These are phyloP conservation scores for Tyrophagus putrescentiae DNA, from an alignment of 1,140 invertebrate species.

Conservation along the genomic window DNA sequence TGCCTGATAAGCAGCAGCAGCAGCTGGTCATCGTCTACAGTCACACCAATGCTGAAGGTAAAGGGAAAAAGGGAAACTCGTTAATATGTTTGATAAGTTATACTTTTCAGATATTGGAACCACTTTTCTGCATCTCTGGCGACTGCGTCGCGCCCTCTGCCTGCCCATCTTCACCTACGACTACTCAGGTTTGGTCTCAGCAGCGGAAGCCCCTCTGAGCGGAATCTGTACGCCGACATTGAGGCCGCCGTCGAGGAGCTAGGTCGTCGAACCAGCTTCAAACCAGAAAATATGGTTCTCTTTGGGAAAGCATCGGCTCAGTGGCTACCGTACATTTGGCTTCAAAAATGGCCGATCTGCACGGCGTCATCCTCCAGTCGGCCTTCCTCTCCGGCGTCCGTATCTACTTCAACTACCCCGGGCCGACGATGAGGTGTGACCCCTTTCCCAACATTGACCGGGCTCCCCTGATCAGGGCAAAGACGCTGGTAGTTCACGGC, in stretches of 20 bases:
- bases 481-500: slow-evolving; percentile 95
- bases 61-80: slow-evolving; percentile 38
- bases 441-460: slow-evolving; percentile 89
- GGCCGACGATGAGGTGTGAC: slow-evolving; percentile 66
- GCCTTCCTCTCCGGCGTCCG: slow-evolving; percentile 41
- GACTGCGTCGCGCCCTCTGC: slow-evolving; percentile 37
- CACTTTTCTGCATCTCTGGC: background rate
- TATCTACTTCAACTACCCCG: slow-evolving; percentile 68
- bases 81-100: slow-evolving; percentile 24
- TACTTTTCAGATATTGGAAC: slow-evolving; percentile 5
- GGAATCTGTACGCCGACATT: slow-evolving; percentile 43
- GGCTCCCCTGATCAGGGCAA: slow-evolving; percentile 92
- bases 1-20: too few relatives aligned
- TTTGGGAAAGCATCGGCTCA: slow-evolving; percentile 39
- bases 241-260: slow-evolving; percentile 39
- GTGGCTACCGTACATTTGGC: slow-evolving; percentile 43
- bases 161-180: slow-evolving; percentile 42
- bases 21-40: slow-evolving; percentile 53
- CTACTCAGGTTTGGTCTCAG: slow-evolving; percentile 36
- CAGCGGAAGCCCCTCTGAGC: slow-evolving; percentile 38
- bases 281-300: slow-evolving; percentile 39
- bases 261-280: slow-evolving; percentile 35
- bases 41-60: slow-evolving; percentile 37
- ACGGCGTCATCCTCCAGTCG: slow-evolving; percentile 41
- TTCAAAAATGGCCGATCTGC: slow-evolving; percentile 36